phyloP scores from a whole-genome alignment of 2,888 invertebrate genomes.

The Prionchulus punctatus region DNA sequence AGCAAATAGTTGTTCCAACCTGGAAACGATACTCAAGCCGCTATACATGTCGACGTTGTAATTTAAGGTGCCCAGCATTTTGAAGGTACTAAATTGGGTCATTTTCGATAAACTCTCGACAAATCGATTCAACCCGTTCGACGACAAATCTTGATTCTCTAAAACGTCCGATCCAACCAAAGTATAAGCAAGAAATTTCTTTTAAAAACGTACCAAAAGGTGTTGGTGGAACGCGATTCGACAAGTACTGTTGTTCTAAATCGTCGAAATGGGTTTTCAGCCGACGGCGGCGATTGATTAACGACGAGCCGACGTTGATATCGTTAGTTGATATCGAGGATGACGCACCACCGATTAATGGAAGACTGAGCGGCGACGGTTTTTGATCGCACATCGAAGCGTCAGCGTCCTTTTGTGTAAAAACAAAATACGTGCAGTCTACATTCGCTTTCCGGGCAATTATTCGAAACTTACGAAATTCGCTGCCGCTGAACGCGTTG shows the following conservation, averaged over 20 bases:
- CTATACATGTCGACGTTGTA: constrained; percentile 76
- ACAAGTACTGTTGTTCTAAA: constrained; percentile 69
- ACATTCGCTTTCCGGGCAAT: too few species aligned
- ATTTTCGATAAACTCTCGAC: constrained; percentile 69
- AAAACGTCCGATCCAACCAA: too few species aligned
- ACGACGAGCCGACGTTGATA: background rate
- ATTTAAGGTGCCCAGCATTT: constrained; percentile 66
- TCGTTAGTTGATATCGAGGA: background rate
- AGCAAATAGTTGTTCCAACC: constrained; percentile 23
- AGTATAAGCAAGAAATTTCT: too few species aligned
- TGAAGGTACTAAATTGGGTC: constrained; percentile 57
- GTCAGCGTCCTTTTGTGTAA: too few species aligned
- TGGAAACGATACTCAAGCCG: constrained; percentile 43
- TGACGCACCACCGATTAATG: background rate
- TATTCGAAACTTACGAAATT: background rate
- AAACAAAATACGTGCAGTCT: too few species aligned
- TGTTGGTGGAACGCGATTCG: too few species aligned
- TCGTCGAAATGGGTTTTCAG: constrained; percentile 75
- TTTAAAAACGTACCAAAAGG: too few species aligned
- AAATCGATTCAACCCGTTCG: constrained; percentile 43
- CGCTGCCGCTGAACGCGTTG: background rate
- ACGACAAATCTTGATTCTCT: background rate
- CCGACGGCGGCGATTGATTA: constrained; percentile 45
- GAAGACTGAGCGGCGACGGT: background rate
- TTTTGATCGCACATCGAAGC: background rate